Evolutionary conservation across 2,113 vertebrate genomes (phyloP).

Genomic region (Prionailurus bengalensis): DNA sequence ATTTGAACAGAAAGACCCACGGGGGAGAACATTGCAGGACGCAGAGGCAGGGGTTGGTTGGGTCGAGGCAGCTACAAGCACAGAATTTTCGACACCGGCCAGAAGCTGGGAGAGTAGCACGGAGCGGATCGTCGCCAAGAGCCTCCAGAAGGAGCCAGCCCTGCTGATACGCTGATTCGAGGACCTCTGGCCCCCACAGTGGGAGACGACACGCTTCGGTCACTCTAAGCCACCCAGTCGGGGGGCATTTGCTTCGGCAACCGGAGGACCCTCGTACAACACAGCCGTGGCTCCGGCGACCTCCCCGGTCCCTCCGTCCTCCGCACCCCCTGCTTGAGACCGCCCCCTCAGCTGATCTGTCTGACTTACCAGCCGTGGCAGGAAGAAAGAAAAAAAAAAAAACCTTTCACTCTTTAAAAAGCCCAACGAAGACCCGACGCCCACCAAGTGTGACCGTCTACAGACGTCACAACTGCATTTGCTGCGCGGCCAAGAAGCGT

Average conservation of each 20-base stretch:
- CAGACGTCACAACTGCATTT: rapidly evolving
- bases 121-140: background rate
- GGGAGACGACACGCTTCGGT: background rate
- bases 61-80: background rate
- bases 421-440: background rate
- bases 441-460: background rate
- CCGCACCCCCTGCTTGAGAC: background rate
- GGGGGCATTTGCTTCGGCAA: background rate
- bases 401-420: background rate
- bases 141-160: background rate
- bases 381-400: too few relatives aligned
- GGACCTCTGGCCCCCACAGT: background rate
- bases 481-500: rapidly evolving
- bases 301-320: background rate
- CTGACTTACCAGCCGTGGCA: background rate
- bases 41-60: background rate
- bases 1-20: background rate
- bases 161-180: background rate
- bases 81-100: rapidly evolving
- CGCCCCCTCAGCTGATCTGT: background rate
- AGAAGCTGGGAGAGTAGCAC: background rate
- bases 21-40: rapidly evolving
- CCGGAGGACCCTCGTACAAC: background rate
- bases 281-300: too few relatives aligned
- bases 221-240: background rate